Percentiles rank a stretch among this genome's conserved stretches.
These are phyloP conservation scores for Nothobranchius kuhntae DNA, from an alignment of 2,113 vertebrate genomes.

Conservation along the genomic window DNA sequence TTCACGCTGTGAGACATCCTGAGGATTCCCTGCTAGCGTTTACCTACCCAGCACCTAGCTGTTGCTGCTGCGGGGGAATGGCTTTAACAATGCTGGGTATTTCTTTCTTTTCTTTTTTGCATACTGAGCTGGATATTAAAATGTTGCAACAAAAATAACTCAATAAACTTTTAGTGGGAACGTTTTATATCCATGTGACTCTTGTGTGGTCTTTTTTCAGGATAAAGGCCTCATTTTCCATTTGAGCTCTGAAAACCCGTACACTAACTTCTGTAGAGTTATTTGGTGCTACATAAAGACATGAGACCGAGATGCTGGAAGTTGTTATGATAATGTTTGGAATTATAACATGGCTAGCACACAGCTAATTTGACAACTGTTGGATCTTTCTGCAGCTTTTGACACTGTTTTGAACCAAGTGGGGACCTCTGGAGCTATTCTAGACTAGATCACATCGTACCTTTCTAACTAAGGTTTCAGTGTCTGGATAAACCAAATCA, in stretches of 20 bases:
- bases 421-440: too few species aligned
- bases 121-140: slow-evolving; percentile 68
- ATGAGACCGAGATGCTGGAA: background rate
- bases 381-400: too few species aligned
- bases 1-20: slow-evolving; percentile 53
- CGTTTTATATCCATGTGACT: slow-evolving; percentile 76
- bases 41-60: slow-evolving; percentile 66
- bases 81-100: slow-evolving; percentile 67
- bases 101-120: slow-evolving; percentile 79
- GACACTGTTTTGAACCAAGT: too few species aligned
- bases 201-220: slow-evolving; percentile 82
- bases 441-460: too few species aligned
- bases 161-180: slow-evolving; percentile 83
- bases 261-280: slow-evolving; percentile 55
- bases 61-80: slow-evolving; percentile 41
- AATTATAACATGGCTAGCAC: background rate
- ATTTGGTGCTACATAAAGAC: slow-evolving; percentile 27
- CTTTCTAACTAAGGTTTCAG: too few species aligned
- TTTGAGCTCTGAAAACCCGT: slow-evolving; percentile 75
- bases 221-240: slow-evolving; percentile 81
- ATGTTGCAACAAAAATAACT: slow-evolving; percentile 81
- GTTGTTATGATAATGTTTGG: background rate
- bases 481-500: too few species aligned
- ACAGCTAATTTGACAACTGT: too few species aligned
- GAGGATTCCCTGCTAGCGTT: slow-evolving; percentile 67